Base-by-base conservation (phyloP, 2,797 vertebrate genomes). In the Aldrovandia affinis region DNA sequence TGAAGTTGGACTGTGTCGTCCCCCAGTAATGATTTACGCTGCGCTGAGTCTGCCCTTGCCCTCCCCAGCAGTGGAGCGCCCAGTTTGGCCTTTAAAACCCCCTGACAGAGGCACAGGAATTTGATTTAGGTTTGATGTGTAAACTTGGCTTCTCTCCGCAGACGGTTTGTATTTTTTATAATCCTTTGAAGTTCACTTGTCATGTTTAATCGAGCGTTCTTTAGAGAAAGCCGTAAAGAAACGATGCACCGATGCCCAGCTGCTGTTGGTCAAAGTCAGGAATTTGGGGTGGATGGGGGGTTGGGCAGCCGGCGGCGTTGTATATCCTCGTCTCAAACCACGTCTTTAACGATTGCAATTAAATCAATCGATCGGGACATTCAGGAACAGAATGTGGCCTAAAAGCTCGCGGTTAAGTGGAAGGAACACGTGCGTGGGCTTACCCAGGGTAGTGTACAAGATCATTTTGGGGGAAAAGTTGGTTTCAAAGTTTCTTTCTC, bases 121-220 rank as follows among this genome's bases (percentile, higher is more conserved):
- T 10, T 77, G 42, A 47, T 77, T 47, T 77, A 22, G 22, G 20
- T 77, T 77, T 44, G 73, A 77, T 77, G 42, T 47, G 42, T 47
- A 47, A 47, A 22, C 73, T 28, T 77, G 73, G 73, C 39, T 77
- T 20, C 73, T 7, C n/a, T 44, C 73, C 73, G 47, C 39, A 4
- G 18, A 25, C 44, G 73, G 22, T 77, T 77, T 77, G 20, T 77
- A n/a, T 52, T 77, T 77, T 47, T 42, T 47, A 7, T 77, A 85
- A 87, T 80, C 78, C 83, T 86, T 86, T 87, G 44, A 88, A 85
- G 83, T 84, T 83, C 57, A 83, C 85, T 85, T 85, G 87, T 88
- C 88, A 89, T 88, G 83, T 90, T 88, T 89, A 86, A 87, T 90
- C 80, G 85, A 89, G 87, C 78, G 47, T 86, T 83, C 44, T 83